Conservation (phyloP, 2,113 vertebrate species). For the Oncorhynchus clarkii region DNA sequence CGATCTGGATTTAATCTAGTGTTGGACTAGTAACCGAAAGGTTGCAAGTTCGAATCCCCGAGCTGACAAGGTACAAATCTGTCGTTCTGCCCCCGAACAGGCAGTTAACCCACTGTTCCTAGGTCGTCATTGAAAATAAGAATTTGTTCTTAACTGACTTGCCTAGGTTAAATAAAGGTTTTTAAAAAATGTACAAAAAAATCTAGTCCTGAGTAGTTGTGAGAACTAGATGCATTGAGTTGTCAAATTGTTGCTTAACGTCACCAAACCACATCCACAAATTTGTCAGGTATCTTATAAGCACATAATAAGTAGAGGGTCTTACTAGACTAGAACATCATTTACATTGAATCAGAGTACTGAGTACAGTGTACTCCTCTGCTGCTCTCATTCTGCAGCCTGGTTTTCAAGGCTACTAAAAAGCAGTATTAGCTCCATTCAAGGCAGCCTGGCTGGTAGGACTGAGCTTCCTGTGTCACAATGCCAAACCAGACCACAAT, state of each 20-base stretch:
- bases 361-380: not conserved
- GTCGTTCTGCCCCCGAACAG: too few relatives aligned
- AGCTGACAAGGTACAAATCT: too few relatives aligned
- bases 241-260: not conserved
- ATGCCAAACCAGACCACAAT: conserved; percentile 13
- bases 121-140: too few relatives aligned
- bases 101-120: too few relatives aligned
- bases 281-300: not conserved
- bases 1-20: too few relatives aligned
- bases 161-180: too few relatives aligned
- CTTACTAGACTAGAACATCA: not conserved
- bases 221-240: not conserved
- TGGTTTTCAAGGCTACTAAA: not conserved
- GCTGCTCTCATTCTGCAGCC: not conserved
- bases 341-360: not conserved
- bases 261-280: not conserved
- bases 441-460: not conserved
- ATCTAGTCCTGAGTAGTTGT: too few relatives aligned
- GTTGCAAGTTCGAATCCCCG: too few relatives aligned
- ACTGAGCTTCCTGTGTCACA: conserved; percentile 4
- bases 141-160: too few relatives aligned
- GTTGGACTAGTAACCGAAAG: too few relatives aligned
- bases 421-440: not conserved
- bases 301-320: too few relatives aligned
- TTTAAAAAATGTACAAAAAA: too few relatives aligned